Conservation (phyloP, 2,888 invertebrate genomes). For the Machimus rusticus region DNA sequence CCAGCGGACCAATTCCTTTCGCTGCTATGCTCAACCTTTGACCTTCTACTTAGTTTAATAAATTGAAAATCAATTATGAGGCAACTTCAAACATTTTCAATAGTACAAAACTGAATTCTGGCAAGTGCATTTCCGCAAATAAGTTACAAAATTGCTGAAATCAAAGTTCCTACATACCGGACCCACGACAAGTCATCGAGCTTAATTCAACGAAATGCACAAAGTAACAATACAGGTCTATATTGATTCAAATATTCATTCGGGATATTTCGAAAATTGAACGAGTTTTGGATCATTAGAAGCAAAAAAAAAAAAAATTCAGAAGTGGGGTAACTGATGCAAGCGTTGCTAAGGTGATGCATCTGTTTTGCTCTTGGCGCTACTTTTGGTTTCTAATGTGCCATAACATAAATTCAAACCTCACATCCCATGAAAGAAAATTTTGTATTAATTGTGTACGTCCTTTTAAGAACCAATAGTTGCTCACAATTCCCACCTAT, state of each 20-base stretch:
- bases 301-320: neutral
- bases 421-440: neutral
- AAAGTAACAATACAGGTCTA: neutral
- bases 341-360: neutral
- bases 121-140: neutral
- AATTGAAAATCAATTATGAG: too few species aligned
- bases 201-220: neutral
- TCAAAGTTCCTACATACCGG: neutral
- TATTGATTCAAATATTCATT: neutral
- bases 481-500: neutral
- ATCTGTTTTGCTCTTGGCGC: neutral
- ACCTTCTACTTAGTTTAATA: too few species aligned
- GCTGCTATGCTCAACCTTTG: too few species aligned
- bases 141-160: neutral
- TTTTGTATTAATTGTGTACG: neutral
- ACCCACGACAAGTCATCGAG: neutral
- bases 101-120: neutral
- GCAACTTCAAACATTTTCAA: too few species aligned
- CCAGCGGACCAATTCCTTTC: too few species aligned
- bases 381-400: too few species aligned
- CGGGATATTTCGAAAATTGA: neutral
- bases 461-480: neutral
- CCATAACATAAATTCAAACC: neutral
- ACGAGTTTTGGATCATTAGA: too few species aligned
- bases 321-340: neutral